phyloP scores from a whole-genome alignment of 2,113 vertebrate genomes.

The Ursus arctos region DNA sequence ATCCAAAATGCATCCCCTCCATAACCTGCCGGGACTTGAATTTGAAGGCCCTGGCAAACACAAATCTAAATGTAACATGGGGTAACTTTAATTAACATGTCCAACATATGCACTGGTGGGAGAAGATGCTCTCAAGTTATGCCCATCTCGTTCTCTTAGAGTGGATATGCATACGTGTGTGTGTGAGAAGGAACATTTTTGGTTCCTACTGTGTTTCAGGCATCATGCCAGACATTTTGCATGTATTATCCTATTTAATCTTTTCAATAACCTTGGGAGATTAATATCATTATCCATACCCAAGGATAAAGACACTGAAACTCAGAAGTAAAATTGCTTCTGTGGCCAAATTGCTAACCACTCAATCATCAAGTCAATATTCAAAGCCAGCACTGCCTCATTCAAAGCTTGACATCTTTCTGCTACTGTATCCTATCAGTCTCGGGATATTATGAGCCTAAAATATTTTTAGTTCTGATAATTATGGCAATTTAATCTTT shows the following conservation, averaged over 20 bases:
- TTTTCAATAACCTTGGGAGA: conserved; percentile 19
- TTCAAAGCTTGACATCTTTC: not conserved
- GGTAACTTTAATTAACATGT: not conserved
- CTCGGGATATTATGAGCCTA: not conserved
- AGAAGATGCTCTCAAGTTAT: not conserved
- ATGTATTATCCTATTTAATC: conserved; percentile 48
- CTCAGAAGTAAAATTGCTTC: conserved; percentile 1
- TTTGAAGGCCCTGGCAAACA: not conserved
- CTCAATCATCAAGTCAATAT: not conserved
- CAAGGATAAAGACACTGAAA: not conserved
- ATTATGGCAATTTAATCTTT: not conserved
- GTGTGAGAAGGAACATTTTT: not conserved
- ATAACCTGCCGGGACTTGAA: not conserved
- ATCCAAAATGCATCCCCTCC: not conserved
- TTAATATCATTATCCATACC: not conserved
- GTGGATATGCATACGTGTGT: not conserved
- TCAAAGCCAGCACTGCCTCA: not conserved
- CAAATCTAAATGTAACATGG: not conserved
- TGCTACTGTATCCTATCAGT: not conserved
- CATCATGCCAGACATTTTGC: not conserved
- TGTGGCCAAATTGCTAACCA: not conserved
- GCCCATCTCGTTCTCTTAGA: not conserved
- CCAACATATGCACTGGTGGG: no score
- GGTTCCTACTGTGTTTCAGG: not conserved
- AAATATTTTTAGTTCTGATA: not conserved